Evolutionary conservation across 2,888 invertebrate genomes (phyloP), one percentile per base, ranked within the genome.

Genomic region (Drosophila leonis): DNA sequence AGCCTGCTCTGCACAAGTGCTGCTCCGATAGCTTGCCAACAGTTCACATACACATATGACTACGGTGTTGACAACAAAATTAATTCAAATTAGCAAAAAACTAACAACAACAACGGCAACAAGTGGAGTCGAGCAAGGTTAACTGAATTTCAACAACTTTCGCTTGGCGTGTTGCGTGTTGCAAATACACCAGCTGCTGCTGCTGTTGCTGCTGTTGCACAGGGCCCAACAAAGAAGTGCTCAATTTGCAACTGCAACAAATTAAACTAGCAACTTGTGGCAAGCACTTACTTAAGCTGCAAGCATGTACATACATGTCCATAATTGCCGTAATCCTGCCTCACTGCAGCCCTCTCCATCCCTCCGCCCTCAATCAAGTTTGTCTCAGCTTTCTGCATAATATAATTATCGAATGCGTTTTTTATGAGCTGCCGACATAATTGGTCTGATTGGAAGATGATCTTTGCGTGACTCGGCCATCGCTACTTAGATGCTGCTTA

Each of bases 61-160:
- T 66, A 85, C 69, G 84, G 84, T 85, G 84, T 89, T 85, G 84
- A 85, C 84, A 85, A 84, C 82, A 85, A 85, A 85, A 85, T 85
- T 85, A 85, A 85, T 89, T 87, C 80, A 85, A 85, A 85, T 89
- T 85, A 87, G 82, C 72, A 64, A 51, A 27, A 46, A 27, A 20
- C 33, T 15, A 29, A 67, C 55, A 72, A 37, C 46, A 57, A 39
- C 54, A 59, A 42, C 31, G 24, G 69, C 46, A 66, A 77, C 60
- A 72, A 42, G 35, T 37, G 20, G 59, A 80, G 46, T 54, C 54
- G 37, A 39, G 46, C 78, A 78, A 78, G 78, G 78, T 77, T 79
- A 79, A 77, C 76, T 71, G 74, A 83, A 73, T 65, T 84, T 84
- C 88, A 89, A 87, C 88, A 89, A 82, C 89, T 87, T 81, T 78